Percentiles rank a stretch among this genome's conserved stretches.
Evolutionary conservation across 30 jellyfish, hydroid and myxozoan genomes (phyloP).

Genomic region (Turritopsis rubra): DNA sequence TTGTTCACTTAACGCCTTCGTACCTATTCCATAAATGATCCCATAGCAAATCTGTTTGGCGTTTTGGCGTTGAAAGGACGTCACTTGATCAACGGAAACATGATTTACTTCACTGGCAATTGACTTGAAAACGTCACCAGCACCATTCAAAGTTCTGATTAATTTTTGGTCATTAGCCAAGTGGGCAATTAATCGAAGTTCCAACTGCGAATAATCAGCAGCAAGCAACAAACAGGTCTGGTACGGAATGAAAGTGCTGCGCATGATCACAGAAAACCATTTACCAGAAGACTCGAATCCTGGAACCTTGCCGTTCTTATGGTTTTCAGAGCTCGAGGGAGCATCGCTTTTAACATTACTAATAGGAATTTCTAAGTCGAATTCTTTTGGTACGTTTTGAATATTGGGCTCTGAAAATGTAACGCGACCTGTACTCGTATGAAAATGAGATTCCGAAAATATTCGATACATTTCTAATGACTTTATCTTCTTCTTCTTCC

Average conservation of each 20-base stretch:
- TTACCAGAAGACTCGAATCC: constrained; percentile 10
- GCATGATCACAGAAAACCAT: constrained; percentile 52
- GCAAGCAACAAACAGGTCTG: constrained; percentile 49
- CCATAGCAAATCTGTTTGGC: constrained; percentile 94
- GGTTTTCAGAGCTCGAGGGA: background rate
- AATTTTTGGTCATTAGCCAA: constrained; percentile 59
- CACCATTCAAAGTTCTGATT: constrained; percentile 31
- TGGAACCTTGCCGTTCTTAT: background rate
- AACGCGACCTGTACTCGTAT: constrained; percentile 91
- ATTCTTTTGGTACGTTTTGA: constrained; percentile 90
- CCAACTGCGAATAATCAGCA: constrained; percentile 92
- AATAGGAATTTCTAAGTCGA: constrained; percentile 40
- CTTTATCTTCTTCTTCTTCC: constrained; percentile 28
- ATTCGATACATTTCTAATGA: constrained; percentile 47
- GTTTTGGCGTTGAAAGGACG: constrained; percentile 63
- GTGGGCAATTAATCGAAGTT: constrained; percentile 76
- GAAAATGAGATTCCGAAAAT: constrained; percentile 53
- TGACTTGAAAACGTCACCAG: constrained; percentile 81
- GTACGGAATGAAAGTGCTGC: constrained; percentile 78
- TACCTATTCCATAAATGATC: constrained; percentile 84
- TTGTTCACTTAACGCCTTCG: constrained; percentile 74
- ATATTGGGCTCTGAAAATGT: constrained; percentile 76
- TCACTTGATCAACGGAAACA: constrained; percentile 44
- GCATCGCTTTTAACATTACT: constrained; percentile 12
- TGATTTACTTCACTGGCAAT: constrained; percentile 84